Evolutionary conservation across 2,888 invertebrate species (phyloP).

Genomic region (Drosophila rubida): DNA sequence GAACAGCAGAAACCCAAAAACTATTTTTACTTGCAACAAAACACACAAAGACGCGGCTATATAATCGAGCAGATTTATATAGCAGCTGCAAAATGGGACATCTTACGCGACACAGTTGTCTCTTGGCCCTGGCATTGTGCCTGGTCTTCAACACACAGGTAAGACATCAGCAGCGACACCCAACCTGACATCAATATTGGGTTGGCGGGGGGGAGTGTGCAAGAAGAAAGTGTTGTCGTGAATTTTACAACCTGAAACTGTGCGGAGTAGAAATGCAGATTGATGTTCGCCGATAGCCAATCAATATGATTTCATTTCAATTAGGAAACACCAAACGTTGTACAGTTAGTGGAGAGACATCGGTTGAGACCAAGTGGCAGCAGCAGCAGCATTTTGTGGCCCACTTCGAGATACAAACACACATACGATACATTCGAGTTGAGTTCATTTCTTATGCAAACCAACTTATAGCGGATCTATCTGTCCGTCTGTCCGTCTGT

Average conservation of each 20-base stretch:
- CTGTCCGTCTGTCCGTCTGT: slow-evolving; percentile 42
- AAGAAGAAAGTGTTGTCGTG: slow-evolving; percentile 36
- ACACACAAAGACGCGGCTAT: slow-evolving; percentile 36
- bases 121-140: slow-evolving; percentile 83
- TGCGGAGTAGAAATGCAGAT: slow-evolving; percentile 30
- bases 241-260: slow-evolving; percentile 15
- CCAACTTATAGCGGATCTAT: slow-evolving; percentile 69
- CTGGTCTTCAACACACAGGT: slow-evolving; percentile 84
- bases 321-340: slow-evolving; percentile 55
- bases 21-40: slow-evolving; percentile 43
- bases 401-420: slow-evolving; percentile 63
- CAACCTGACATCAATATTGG: slow-evolving; percentile 3
- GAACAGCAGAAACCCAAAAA: slow-evolving; percentile 40
- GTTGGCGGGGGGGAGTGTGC: too few relatives aligned
- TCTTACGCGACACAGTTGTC: slow-evolving; percentile 81
- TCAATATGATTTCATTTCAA: slow-evolving; percentile 56
- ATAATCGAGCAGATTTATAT: slow-evolving; percentile 50
- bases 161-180: slow-evolving; percentile 58
- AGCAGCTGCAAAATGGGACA: slow-evolving; percentile 82
- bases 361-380: too few relatives aligned
- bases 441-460: slow-evolving; percentile 66
- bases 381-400: slow-evolving; percentile 43
- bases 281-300: slow-evolving; percentile 39
- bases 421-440: slow-evolving; percentile 3
- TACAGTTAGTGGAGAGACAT: slow-evolving; percentile 52